phyloP scores from a whole-genome alignment of 2,888 invertebrate species.

The Andricus quercusramuli region DNA sequence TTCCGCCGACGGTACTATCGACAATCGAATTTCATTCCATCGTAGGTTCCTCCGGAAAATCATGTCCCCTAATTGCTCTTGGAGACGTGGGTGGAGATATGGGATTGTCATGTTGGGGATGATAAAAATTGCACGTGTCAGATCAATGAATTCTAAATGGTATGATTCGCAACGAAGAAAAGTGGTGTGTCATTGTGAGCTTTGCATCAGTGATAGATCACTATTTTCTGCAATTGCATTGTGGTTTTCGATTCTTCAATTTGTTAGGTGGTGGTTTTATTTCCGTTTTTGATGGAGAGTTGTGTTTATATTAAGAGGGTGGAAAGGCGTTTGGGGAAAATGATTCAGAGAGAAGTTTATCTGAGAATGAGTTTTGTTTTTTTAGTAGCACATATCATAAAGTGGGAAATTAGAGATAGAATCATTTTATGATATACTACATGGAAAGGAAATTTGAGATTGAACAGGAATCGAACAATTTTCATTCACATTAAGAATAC shows the following conservation, averaged over 20 bases:
- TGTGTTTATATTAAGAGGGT: neutral
- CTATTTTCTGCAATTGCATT: neutral
- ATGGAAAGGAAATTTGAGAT: neutral
- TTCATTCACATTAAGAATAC: neutral
- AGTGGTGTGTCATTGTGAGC: neutral
- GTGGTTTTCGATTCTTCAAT: slow-evolving; percentile 1
- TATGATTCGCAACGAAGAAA: neutral
- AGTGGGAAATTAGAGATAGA: too few relatives aligned
- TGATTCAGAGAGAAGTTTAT: neutral
- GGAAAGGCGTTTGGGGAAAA: neutral
- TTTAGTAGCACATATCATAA: too few relatives aligned
- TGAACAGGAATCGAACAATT: neutral
- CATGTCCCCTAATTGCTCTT: neutral
- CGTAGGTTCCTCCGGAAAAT: neutral
- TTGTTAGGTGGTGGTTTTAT: neutral
- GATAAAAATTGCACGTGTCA: slow-evolving; percentile 17
- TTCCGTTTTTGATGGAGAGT: neutral
- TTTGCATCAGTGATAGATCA: slow-evolving; percentile 4
- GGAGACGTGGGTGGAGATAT: neutral
- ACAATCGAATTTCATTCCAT: neutral
- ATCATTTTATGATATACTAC: neutral
- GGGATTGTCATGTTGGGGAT: neutral
- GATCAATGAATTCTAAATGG: neutral
- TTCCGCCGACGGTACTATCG: neutral
- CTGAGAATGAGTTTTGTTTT: neutral